Evolutionary conservation across 2,113 vertebrate species (phyloP), one percentile per base, ranked within the genome.

Genomic region (Zosterops hypoxanthus): DNA sequence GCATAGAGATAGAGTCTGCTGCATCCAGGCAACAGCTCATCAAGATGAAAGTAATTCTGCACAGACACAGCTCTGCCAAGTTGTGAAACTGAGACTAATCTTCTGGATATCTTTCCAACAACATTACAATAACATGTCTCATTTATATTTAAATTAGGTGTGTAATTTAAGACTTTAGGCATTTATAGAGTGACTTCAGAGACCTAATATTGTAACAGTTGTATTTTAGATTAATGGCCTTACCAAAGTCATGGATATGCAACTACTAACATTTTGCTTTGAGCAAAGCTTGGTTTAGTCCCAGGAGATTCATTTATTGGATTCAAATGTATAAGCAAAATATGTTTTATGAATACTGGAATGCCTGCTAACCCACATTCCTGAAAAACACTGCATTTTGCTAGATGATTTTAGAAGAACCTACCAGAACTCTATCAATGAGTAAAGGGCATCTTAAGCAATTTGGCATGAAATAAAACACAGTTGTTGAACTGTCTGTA

Each of bases 101-200:
- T 75, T 75, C 52, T 29, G 11, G 29, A 4, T 87, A 4, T 33
- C 75, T 91, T 41, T 75, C 65, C 31, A 81, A 34, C 34, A 70
- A 24, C 31, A 79, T 12, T 73, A 68, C 33, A 88, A 28, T 36
- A 93, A 71, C 22, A 47, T 5, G 14, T 31, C 47, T 92, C 50
- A 90, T 44, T 84, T 92, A n/a, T 36, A 84, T 87, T 90, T 60
- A 88, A 93, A 94, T 70, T 69, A 83, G 34, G 18, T 59, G 42
- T 46, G 31, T n/a, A 71, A 88, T 49, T 65, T 72, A 79, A 72
- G 65, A 41, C 42, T 55, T 24, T 25, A 66, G 33, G 24, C 19
- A 83, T 49, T 76, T 69, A 73, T 7, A 72, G 46, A 77, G 34
- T 49, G 47, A 88, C 64, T 93, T 91, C 60, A 96, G 66, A 92